Percentiles rank a stretch among this genome's conserved stretches.
Conservation (phyloP, 2,113 vertebrate species). For the cat (Felis catus) region F.catus_Fca126_mat1.0 CM031415.1:83862001-83862500, state of each 20-base stretch:
- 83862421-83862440: neutral
- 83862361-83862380: neutral
- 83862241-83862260: neutral
- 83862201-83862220: neutral
- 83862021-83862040: neutral
- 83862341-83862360: neutral
- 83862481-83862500: conserved; percentile 15
- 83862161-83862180: accelerated
- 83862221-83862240: neutral
- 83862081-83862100: neutral
- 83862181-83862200: neutral
- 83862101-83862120: neutral
- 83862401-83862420: neutral
- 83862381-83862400: neutral
- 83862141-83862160: neutral
- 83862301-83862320: neutral
- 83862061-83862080: too few relatives aligned
- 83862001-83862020: neutral
- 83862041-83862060: too few relatives aligned
- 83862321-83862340: neutral
- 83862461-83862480: neutral
- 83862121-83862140: neutral
- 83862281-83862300: neutral
- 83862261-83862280: neutral
- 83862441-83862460: neutral